These are phyloP conservation scores for Acromyrmex echinatior DNA, from an alignment of 1,140 invertebrate genomes.

Conservation along the genomic window DNA sequence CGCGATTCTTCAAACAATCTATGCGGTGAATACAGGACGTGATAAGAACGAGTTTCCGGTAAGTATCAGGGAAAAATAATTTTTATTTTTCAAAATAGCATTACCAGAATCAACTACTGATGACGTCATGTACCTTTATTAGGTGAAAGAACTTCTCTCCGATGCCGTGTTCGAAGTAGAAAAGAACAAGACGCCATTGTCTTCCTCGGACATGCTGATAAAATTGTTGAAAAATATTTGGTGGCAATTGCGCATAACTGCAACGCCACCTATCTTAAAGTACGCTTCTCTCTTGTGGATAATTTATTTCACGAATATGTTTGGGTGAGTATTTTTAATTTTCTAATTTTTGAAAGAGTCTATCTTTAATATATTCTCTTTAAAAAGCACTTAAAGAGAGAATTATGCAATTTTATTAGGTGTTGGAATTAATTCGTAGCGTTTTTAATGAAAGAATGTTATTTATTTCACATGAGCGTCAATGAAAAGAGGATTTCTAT, in stretches of 20 bases:
- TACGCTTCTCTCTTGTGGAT: constrained; percentile 87
- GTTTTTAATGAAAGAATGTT: too few species aligned
- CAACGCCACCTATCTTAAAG: constrained; percentile 86
- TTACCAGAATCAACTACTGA: not conserved
- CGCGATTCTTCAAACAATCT: constrained; percentile 88
- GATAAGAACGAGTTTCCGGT: constrained; percentile 82
- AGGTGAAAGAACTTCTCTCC: constrained; percentile 69
- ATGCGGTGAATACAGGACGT: constrained; percentile 87
- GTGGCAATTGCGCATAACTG: constrained; percentile 87
- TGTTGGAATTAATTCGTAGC: too few species aligned
- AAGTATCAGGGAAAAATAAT: not conserved
- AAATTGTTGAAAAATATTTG: constrained; percentile 86
- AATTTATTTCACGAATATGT: constrained; percentile 90
- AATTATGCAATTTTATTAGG: not conserved
- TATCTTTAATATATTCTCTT: not conserved
- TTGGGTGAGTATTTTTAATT: constrained; percentile 87
- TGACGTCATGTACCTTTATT: not conserved
- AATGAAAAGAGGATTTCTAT: not conserved
- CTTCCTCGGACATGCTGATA: constrained; percentile 20
- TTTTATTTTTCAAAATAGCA: not conserved
- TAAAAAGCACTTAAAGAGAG: not conserved
- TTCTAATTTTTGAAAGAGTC: not conserved
- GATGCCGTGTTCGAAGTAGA: constrained; percentile 26
- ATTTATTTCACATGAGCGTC: too few species aligned
- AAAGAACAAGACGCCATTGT: not conserved